Percentiles rank a stretch among this genome's conserved stretches.
phyloP scores from a whole-genome alignment of 1,140 invertebrate species.

The Meloidogyne floridensis region DNA sequence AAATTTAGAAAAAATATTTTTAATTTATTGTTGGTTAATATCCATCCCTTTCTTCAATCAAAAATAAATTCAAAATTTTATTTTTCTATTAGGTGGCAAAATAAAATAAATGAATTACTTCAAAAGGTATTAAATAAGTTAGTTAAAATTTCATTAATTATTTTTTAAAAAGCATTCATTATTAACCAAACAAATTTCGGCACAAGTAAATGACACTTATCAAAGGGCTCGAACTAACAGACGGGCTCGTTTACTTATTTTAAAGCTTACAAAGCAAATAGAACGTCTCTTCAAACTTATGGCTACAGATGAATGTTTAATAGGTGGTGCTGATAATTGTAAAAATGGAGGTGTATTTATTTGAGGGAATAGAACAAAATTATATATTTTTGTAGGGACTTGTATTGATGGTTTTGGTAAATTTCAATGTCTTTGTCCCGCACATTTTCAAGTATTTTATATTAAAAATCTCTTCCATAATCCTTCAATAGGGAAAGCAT shows the following conservation, averaged over 20 bases:
- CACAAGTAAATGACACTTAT: constrained; percentile 26
- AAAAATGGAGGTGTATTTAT: constrained; percentile 67
- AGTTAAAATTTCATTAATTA: neutral
- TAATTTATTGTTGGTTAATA: neutral
- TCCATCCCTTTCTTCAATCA: too few species aligned
- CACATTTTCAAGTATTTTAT: constrained; percentile 74
- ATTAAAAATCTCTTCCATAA: too few species aligned
- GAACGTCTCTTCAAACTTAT: constrained; percentile 49
- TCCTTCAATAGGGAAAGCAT: constrained; percentile 37
- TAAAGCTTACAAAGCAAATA: constrained; percentile 43
- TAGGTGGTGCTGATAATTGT: constrained; percentile 73
- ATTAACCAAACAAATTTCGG: constrained; percentile 3
- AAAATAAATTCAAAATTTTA: neutral
- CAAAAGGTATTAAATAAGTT: neutral
- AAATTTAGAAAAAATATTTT: neutral
- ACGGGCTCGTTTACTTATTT: constrained; percentile 39
- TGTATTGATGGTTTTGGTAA: constrained; percentile 68
- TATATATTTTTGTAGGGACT: constrained; percentile 46
- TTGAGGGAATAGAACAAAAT: too few species aligned
- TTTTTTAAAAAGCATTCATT: neutral
- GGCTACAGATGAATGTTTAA: constrained; percentile 50
- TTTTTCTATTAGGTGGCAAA: neutral
- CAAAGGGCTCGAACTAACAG: constrained; percentile 37
- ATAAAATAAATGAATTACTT: neutral
- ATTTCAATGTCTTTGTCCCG: constrained; percentile 75